Evolutionary conservation across 2,113 vertebrate genomes (phyloP), one percentile per base, ranked within the genome.

Genomic region (Phylloscopus trochiloides): DNA sequence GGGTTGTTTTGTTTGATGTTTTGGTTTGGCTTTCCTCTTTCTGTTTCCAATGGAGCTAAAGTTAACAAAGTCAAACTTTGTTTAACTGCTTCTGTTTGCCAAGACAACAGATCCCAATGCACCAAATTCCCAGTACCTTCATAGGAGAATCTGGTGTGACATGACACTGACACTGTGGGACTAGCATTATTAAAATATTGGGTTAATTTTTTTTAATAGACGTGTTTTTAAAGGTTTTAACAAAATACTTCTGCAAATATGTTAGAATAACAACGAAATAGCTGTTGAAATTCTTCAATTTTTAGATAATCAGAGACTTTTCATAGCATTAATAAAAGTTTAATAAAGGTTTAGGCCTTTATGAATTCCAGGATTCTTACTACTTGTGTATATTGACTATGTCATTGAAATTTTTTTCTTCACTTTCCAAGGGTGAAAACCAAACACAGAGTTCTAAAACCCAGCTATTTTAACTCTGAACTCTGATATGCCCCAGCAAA

Each of bases 61-160:
- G 67, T 89, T 95, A 93, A 34, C 32, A 55, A 61, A 66, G 10
- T 6, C 52, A 65, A 58, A 61, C 51, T 84, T 34, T 82, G 26
- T 92, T 90, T 86, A 96, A 65, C 57, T 81, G 28, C 79, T 96
- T 88, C 90, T 92, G 45, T 92, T 97, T 95, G 67, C 43, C 90
- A 94, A 66, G 65, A 86, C 54, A 91, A 79, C 42, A 4, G 76
- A 55, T 52, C 79, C 86, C 88, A 84, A 71, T 70, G 58, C 25
- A 94, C 32, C 18, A 93, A 93, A 90, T 55, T 29, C 52, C 5
- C 50, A 48, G 59, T 54, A 80, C 63, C 94, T 96, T 95, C 34
- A 88, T 78, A 90, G 28, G 54, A 76, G 52, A 63, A 57, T 79
- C 48, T 84, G 25, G 7, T 16, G 29, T 34, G 31, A 31, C 45